Evolutionary conservation across 1,140 invertebrate species (phyloP), one percentile per base, ranked within the genome.

Genomic region (Temnothorax nylanderi): DNA sequence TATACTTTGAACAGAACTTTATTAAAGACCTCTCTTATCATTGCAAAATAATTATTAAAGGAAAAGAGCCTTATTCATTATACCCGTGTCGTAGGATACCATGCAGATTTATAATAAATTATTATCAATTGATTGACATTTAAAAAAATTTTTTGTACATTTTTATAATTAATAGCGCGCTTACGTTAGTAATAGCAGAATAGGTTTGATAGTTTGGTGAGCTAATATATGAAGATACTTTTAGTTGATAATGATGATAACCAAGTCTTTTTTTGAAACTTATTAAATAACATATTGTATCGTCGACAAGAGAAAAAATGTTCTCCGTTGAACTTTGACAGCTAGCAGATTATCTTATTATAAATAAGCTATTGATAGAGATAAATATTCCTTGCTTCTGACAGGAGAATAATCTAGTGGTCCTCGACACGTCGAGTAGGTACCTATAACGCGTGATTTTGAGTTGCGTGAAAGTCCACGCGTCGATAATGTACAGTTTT

Each of bases 1-100:
- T 58, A 44, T 58, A 44, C 49, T 60, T 75, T 37, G 54, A 78
- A 34, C 13, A 37, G 26, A 56, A 67, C 51, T 88, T 87, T 67
- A 71, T 74, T 74, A 26, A 2, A 18, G 8, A 32, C 13, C 10
- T 60, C 13, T 60, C 13, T 32, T 44, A 44, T 77, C 34, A 37
- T 32, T 34, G 10, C 16, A 5, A 64, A n/a, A 78, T 10, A 34
- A 41, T 8, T 44, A 0, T 47, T 26, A 41, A 32, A 7, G 21
- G 3, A n/a, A 10, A 13, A 76, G 10, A n/a, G 7, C 11, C 1
- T 1, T 74, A n/a, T 13, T 21, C 8, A 0, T 74, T 32, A n/a
- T 44, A 26, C 37, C 7, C 5, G 3, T 51, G 21, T 51, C 2
- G 7, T 47, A 26, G 16, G 4, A 72, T 32, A 18, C n/a, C 51